A percentile compares a stretch with the other conserved stretches of the same genome.
These are phyloP conservation scores for Henricia sp. DNA, from an alignment of 53 echinoderm and acorn worm species.

Conservation along the genomic window DNA sequence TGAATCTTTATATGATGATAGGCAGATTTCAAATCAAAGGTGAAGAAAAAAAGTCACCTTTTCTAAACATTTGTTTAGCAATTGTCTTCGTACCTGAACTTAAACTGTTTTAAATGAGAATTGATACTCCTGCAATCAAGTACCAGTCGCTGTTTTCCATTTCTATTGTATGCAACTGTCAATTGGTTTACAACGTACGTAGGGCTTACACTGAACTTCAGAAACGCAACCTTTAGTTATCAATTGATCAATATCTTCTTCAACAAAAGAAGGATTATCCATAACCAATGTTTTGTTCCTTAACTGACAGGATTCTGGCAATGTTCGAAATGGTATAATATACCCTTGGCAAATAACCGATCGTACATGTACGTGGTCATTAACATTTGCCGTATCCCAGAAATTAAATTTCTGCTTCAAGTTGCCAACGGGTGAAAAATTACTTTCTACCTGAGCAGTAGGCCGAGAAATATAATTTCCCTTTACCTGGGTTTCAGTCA, in stretches of 20 bases:
- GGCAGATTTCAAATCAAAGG: conserved; percentile 57
- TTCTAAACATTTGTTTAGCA: conserved; percentile 34
- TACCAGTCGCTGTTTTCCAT: conserved; percentile 40
- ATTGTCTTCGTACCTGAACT: conserved; percentile 53
- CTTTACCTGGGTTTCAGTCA: too few species aligned
- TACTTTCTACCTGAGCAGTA: too few species aligned
- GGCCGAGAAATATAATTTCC: too few species aligned
- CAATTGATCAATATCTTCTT: neutral
- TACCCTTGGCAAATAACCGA: conserved; percentile 33
- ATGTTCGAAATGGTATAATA: conserved; percentile 24
- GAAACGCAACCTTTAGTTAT: neutral
- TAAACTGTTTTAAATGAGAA: conserved; percentile 26
- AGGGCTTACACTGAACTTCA: neutral
- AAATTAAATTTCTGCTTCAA: neutral
- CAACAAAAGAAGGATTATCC: neutral
- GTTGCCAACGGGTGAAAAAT: conserved; percentile 3
- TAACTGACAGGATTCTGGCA: neutral
- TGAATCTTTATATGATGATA: conserved; percentile 61
- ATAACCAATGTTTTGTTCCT: conserved; percentile 16
- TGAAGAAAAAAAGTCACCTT: conserved; percentile 50
- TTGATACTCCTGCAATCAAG: conserved; percentile 54
- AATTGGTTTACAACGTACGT: neutral
- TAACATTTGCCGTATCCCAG: neutral
- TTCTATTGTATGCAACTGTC: conserved; percentile 1
- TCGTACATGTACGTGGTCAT: neutral